phyloP scores from a whole-genome alignment of 2,797 vertebrate species.

The Gymnothorax javanicus region DNA sequence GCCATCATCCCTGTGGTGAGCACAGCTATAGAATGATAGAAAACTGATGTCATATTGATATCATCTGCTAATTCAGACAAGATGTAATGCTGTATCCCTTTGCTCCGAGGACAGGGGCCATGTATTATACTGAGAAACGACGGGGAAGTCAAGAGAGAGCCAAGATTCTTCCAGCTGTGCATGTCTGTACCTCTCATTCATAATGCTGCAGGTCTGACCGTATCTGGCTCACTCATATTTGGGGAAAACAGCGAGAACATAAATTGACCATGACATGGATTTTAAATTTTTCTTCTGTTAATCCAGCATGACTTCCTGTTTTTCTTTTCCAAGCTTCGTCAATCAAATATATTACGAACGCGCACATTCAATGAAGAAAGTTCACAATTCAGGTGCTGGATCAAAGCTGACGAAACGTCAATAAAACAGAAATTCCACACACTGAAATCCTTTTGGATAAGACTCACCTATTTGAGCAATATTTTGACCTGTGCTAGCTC shows the following conservation, averaged over 20 bases:
- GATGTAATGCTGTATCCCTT: slow-evolving; percentile 62
- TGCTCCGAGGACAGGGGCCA: slow-evolving; percentile 45
- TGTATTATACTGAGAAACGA: slow-evolving; percentile 59
- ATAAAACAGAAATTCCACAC: too few species aligned
- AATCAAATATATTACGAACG: too few species aligned
- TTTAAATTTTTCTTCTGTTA: background rate
- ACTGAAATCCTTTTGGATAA: too few species aligned
- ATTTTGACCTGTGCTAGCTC: too few species aligned
- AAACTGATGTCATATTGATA: slow-evolving; percentile 65
- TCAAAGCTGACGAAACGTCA: too few species aligned
- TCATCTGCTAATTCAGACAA: slow-evolving; percentile 60
- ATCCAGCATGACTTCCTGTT: background rate
- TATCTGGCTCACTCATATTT: background rate
- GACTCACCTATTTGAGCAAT: too few species aligned
- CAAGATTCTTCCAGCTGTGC: slow-evolving; percentile 5
- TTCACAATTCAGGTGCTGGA: too few species aligned
- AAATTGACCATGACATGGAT: background rate
- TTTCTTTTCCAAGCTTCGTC: background rate
- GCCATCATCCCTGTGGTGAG: slow-evolving; percentile 51
- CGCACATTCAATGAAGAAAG: too few species aligned
- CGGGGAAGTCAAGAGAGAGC: slow-evolving; percentile 21
- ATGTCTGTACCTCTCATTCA: background rate
- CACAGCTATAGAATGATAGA: slow-evolving; percentile 59
- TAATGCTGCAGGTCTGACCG: background rate
- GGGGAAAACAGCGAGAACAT: background rate